Base-by-base conservation (phyloP, 2,113 vertebrate genomes). In the Archilochus colubris region DNA sequence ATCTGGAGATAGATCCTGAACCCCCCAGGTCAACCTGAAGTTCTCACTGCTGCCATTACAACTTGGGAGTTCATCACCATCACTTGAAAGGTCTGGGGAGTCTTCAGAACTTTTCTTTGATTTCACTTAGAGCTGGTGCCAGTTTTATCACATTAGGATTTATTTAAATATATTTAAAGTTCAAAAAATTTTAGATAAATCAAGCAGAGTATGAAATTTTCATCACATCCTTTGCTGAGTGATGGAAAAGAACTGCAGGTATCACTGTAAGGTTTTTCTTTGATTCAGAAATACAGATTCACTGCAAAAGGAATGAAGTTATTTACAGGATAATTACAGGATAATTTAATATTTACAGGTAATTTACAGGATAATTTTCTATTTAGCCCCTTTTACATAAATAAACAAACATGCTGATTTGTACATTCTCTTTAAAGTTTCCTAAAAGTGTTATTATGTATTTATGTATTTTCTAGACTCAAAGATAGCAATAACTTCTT, bases 131-230 rank as follows among this genome's bases (percentile, higher is more conserved):
- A 76, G 66, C 44, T 38, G 53, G 30, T 6, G 31, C 43, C 75
- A 58, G 6, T 51, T 90, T 57, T 88, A 53, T 40, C 46, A 76
- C 51, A 73, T 58, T 66, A 80, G 59, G 51, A 79, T 33, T 14
- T 31, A 88, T 64, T 36, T 51, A 59, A 59, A 28, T 3, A 36
- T 44, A 77, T 70, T 76, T 82, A 69, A 95, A 83, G 50, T 76
- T 76, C 44, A 8, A 25, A 88, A 23, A 69, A 22, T 80, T 86
- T 74, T 17, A 70, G 43, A 78, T 23, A 78, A 94, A 74, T 59
- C 64, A 55, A 86, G 55, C 46, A 50, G 59, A 58, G 55, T 53
- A 73, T 70, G 73, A 95, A 88, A 91, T 83, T 85, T 80, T 93
- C 86, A 90, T 86, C 30, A 54, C 36, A 67, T 66, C 27, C 36